Evolutionary conservation across 2,888 invertebrate genomes (phyloP), one percentile per base, ranked within the genome.

Genomic region (Tinea semifulvella): DNA sequence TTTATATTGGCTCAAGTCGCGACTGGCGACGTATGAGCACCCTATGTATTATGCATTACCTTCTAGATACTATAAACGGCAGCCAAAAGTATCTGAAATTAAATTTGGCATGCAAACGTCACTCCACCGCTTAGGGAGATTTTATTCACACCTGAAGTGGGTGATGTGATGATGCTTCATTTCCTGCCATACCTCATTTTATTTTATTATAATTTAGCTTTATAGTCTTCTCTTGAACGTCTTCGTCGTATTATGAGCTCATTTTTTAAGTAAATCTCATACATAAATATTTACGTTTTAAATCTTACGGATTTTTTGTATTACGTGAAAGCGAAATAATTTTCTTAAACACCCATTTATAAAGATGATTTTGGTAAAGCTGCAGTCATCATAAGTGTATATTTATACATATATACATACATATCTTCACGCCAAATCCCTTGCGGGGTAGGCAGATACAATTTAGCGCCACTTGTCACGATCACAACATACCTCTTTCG

Each of bases 1-100:
- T 70, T 68, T 72, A 75, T 77, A 76, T 76, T 76, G 75, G 57
- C 58, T 62, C 57, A 50, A 48, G 50, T 47, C 54, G 54, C 20
- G 65, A 63, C 68, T 46, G 54, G 54, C 17, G 65, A 63, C 68
- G 67, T 69, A 72, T 68, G 73, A 71, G 73, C 61, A 57, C 20
- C 59, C 58, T 60, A 76, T 77, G 72, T 74, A 67, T 76, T 76
- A 77, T 77, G 72, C 77, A 77, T 77, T 63, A 65, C 62, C 56
- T 56, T 63, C 65, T 67, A 60, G 65, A 62, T 40, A 40, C 43
- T 65, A 68, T 71, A 72, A 74, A 68, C 68, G 70, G 60, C 62
- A 57, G 54, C 57, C 57, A 16, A 63, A 66, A 68, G 66, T 68
- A 66, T 63, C 60, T 66, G 54, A 68, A 74, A 76, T 75, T 74